Conservation (phyloP, 1,140 invertebrate species). For the Lepidostoma basale region DNA sequence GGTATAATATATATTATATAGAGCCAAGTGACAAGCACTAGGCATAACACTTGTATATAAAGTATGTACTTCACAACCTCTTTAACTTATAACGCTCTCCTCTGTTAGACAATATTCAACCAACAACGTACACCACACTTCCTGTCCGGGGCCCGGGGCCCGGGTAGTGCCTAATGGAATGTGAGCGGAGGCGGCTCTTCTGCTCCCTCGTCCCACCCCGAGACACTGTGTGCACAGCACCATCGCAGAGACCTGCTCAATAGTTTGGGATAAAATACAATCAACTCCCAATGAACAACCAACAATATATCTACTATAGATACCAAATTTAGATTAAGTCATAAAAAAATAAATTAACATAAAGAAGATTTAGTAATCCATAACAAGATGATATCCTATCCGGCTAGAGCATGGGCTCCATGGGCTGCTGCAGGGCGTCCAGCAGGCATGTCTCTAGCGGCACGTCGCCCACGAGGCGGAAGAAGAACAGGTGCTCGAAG, state of each 20-base stretch:
- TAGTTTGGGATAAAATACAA: too few relatives aligned
- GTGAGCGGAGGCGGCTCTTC: not conserved
- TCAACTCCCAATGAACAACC: too few relatives aligned
- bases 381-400: too few relatives aligned
- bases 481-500: conserved; percentile 94
- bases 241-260: too few relatives aligned
- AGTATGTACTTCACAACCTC: conserved; percentile 44
- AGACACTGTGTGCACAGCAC: too few relatives aligned
- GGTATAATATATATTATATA: conserved; percentile 35
- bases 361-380: too few relatives aligned
- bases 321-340: too few relatives aligned
- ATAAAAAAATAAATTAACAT: too few relatives aligned
- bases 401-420: conserved; percentile 53
- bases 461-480: conserved; percentile 84
- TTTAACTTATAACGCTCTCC: conserved; percentile 36
- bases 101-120: conserved; percentile 37
- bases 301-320: too few relatives aligned
- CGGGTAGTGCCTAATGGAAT: conserved; percentile 11
- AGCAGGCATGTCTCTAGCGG: conserved; percentile 73
- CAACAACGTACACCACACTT: conserved; percentile 12
- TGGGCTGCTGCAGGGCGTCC: conserved; percentile 71
- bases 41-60: conserved; percentile 40
- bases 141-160: not conserved
- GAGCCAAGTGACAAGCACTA: conserved; percentile 32
- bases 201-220: too few relatives aligned